phyloP scores from a whole-genome alignment of 2,113 vertebrate species.

The Andinoacara biseriatus region DNA sequence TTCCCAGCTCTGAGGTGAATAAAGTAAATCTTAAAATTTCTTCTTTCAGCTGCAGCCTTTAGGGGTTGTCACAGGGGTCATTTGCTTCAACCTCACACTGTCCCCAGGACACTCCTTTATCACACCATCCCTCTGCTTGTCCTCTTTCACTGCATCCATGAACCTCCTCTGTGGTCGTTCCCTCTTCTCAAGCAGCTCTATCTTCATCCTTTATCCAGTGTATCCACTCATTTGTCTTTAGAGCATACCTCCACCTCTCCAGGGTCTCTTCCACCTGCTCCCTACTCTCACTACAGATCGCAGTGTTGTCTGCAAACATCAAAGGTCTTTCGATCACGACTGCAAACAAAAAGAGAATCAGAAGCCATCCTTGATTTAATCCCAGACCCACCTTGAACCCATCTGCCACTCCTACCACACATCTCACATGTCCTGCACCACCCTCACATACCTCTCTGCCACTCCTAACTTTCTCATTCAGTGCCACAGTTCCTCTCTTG shows the following conservation, averaged over 20 bases:
- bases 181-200: background rate
- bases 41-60: fast-evolving
- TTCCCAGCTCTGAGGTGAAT: background rate
- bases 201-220: no score
- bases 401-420: background rate
- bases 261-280: background rate
- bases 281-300: background rate
- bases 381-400: background rate
- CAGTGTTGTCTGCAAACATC: background rate
- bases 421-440: background rate
- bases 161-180: background rate
- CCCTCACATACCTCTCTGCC: background rate
- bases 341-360: no score
- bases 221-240: background rate
- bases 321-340: no score
- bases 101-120: background rate
- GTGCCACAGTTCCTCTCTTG: background rate
- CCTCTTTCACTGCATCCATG: background rate
- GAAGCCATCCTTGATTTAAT: background rate
- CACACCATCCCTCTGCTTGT: background rate
- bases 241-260: background rate
- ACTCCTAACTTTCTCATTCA: background rate
- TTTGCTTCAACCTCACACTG: background rate
- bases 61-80: background rate
- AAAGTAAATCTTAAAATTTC: background rate